Evolutionary conservation across 2,113 vertebrate species (phyloP).

Genomic region (Caranx melampygus): DNA sequence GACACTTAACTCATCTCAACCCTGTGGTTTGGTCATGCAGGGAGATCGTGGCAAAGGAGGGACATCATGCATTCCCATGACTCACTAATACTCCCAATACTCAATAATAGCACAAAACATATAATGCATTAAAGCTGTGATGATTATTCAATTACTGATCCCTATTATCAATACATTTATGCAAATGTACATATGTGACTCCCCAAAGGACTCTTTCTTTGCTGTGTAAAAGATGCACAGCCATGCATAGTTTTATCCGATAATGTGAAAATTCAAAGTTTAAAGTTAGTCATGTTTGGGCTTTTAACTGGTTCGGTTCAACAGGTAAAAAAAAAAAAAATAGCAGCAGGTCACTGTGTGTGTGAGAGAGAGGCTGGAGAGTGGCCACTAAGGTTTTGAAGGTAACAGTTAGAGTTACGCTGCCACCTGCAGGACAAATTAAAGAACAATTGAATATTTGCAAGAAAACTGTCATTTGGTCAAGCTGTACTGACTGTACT

Average conservation of each 20-base stretch:
- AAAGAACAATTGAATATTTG: conserved; percentile 10
- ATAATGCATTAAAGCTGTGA: neutral
- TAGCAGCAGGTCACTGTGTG: neutral
- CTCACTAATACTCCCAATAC: no score
- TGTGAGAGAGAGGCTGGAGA: neutral
- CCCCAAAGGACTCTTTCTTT: no score
- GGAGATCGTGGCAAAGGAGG: neutral
- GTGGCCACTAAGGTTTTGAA: neutral
- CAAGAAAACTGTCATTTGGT: neutral
- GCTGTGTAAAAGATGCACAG: neutral
- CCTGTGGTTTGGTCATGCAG: conserved; percentile 14
- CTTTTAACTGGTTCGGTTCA: neutral
- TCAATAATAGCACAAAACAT: conserved; percentile 13
- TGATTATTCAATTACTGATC: neutral
- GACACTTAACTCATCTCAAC: conserved; percentile 52
- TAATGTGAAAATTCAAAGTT: neutral
- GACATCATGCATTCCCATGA: conserved; percentile 9
- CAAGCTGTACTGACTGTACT: no score
- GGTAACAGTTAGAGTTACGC: conserved; percentile 17
- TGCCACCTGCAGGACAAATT: conserved; percentile 59
- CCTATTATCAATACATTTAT: no score
- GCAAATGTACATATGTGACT: no score
- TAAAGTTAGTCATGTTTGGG: neutral
- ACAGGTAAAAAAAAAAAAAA: neutral
- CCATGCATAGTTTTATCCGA: neutral